Percentiles rank a stretch among this genome's conserved stretches.
phyloP scores from a whole-genome alignment of 2,113 vertebrate genomes.

The Ictidomys tridecemlineatus region DNA sequence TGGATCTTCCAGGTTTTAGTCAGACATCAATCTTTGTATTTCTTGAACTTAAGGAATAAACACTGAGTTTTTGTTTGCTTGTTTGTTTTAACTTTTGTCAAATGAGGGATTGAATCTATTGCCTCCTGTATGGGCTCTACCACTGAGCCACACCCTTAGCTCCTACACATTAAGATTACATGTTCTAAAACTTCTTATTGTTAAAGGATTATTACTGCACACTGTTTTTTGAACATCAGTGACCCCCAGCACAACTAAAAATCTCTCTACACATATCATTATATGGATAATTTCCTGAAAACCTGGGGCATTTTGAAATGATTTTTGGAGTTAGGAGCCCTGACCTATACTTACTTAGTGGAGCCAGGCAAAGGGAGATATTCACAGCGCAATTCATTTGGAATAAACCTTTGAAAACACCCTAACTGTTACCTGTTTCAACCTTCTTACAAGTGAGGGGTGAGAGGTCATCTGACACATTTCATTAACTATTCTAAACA shows the following conservation, averaged over 20 bases:
- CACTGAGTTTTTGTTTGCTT: neutral
- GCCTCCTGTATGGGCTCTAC: neutral
- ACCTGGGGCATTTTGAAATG: neutral
- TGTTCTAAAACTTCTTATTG: neutral
- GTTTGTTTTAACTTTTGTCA: no score
- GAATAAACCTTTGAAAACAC: neutral
- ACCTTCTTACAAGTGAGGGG: neutral
- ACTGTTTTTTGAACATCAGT: neutral
- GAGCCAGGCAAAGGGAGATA: neutral
- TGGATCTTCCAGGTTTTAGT: neutral
- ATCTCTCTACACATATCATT: neutral
- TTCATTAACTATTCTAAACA: neutral
- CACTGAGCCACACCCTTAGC: neutral
- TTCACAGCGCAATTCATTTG: neutral
- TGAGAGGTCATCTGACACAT: neutral
- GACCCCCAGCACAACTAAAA: neutral
- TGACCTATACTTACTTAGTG: rapidly evolving
- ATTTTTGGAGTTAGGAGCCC: neutral
- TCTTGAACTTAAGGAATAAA: neutral
- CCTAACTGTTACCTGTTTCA: neutral
- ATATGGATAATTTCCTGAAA: slow-evolving; percentile 1
- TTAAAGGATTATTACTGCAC: neutral
- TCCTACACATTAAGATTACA: neutral
- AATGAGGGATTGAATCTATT: no score
- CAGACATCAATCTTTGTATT: neutral